These are phyloP conservation scores for Cheilosia pagana DNA, from an alignment of 2,888 invertebrate species.

Conservation along the genomic window DNA sequence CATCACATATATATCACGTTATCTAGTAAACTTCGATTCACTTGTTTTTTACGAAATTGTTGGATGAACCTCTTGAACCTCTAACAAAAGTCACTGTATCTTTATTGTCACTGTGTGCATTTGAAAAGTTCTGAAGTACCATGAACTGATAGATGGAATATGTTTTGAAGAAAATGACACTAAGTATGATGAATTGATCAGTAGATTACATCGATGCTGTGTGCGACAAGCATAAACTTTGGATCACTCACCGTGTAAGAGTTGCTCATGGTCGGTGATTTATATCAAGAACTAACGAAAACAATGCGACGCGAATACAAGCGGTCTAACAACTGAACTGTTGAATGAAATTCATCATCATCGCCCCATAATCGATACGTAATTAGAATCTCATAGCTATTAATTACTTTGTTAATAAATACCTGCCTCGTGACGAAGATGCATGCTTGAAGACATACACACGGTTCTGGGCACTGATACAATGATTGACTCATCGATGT, in stretches of 20 bases:
- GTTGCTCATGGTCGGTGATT: neutral
- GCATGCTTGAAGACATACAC: constrained; percentile 5
- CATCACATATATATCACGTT: too few species aligned
- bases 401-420: constrained; percentile 43
- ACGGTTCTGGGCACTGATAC: constrained; percentile 12
- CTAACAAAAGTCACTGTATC: too few species aligned
- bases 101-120: too few species aligned
- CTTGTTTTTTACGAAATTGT: too few species aligned
- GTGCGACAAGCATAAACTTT: neutral
- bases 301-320: constrained; percentile 11
- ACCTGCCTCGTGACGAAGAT: constrained; percentile 14
- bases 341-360: constrained; percentile 31
- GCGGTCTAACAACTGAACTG: constrained; percentile 14
- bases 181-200: neutral
- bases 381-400: constrained; percentile 28
- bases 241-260: neutral
- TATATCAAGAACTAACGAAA: neutral
- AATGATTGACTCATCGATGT: constrained; percentile 9
- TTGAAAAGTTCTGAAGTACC: too few species aligned
- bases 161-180: neutral
- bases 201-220: neutral
- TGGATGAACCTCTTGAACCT: too few species aligned
- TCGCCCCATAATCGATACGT: constrained; percentile 1
- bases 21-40: too few species aligned
- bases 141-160: neutral